A percentile compares a stretch with the other conserved stretches of the same genome.
These are phyloP conservation scores for Heteractis magnifica DNA, from an alignment of 92 coral and sea anemone species.

Conservation along the genomic window DNA sequence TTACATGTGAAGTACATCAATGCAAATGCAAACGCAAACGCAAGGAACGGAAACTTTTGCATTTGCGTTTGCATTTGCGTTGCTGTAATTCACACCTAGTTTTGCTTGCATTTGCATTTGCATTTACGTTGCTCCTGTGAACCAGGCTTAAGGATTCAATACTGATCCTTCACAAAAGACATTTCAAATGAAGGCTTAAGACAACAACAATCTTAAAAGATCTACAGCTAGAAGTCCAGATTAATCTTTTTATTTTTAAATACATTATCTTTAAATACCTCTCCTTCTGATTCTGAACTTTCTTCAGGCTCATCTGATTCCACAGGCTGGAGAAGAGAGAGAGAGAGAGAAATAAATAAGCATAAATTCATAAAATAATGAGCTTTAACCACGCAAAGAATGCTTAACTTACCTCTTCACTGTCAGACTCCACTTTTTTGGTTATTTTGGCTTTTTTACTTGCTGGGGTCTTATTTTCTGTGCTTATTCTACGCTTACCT, in stretches of 20 bases:
- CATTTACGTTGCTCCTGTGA: too few species aligned
- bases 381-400: too few species aligned
- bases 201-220: background rate
- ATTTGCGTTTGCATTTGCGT: too few species aligned
- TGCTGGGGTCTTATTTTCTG: conserved; percentile 30
- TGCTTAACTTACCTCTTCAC: background rate
- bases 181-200: too few species aligned
- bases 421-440: conserved; percentile 12
- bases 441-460: conserved; percentile 20
- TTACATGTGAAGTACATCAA: too few species aligned
- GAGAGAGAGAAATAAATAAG: background rate
- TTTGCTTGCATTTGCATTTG: too few species aligned
- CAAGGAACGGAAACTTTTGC: too few species aligned
- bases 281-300: conserved; percentile 47
- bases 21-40: too few species aligned
- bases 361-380: too few species aligned
- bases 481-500: conserved; percentile 28
- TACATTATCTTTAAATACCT: conserved; percentile 12
- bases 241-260: background rate
- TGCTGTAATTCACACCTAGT: too few species aligned
- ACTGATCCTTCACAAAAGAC: too few species aligned
- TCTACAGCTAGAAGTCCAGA: background rate
- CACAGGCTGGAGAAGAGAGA: background rate
- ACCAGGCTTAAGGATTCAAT: too few species aligned
- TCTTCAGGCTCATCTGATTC: conserved; percentile 27